Conservation (phyloP, 1,140 invertebrate species). For the Bombus confusus region DNA sequence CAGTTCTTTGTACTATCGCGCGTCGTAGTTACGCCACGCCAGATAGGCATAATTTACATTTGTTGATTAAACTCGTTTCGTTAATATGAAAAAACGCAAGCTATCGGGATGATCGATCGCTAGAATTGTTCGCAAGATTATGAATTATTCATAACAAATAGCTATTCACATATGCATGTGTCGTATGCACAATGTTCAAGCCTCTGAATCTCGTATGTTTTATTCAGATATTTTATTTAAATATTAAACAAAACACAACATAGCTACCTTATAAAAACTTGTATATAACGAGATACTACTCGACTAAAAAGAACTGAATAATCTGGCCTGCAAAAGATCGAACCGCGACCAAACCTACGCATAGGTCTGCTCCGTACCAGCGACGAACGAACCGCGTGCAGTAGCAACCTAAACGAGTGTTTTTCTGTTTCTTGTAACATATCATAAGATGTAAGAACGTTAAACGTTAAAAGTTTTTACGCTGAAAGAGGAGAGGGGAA, state of each 20-base stretch:
- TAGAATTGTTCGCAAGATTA: background rate
- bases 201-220: background rate
- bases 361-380: conserved; percentile 24
- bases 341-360: background rate
- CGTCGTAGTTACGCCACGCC: too few species aligned
- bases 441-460: conserved; percentile 64
- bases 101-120: background rate
- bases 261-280: background rate
- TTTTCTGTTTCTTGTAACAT: conserved; percentile 64
- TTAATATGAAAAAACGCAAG: background rate
- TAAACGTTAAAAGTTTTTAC: conserved; percentile 1
- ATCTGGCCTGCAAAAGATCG: background rate
- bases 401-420: conserved; percentile 40
- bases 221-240: background rate
- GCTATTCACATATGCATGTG: background rate
- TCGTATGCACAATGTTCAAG: background rate
- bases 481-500: background rate
- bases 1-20: too few species aligned
- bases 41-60: background rate
- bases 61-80: conserved; percentile 24
- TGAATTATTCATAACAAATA: background rate
- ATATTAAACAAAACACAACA: background rate
- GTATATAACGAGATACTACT: background rate
- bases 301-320: background rate
- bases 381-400: conserved; percentile 23